A percentile compares a stretch with the other conserved stretches of the same genome.
phyloP scores from a whole-genome alignment of 2,888 invertebrate species.

The Cataglyphis rosenhaueri region DNA sequence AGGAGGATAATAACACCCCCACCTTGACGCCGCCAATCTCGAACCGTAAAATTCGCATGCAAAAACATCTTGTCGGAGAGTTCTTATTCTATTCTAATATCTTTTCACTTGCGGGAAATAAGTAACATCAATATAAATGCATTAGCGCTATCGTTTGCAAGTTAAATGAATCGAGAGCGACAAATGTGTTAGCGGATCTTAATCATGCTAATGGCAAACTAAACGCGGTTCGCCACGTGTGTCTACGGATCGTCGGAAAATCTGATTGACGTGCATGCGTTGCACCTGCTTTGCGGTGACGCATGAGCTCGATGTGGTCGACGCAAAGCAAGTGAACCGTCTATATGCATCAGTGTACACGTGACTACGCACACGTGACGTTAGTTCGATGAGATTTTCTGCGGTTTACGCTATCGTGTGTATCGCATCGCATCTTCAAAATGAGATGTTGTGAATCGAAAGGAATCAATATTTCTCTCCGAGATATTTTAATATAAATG shows the following conservation, averaged over 20 bases:
- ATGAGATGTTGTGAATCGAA: slow-evolving; percentile 1
- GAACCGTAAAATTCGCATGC: slow-evolving; percentile 8
- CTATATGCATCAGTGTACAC: slow-evolving; percentile 26
- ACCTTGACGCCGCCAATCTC: slow-evolving; percentile 23
- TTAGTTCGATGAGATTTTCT: slow-evolving; percentile 26
- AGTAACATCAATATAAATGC: not conserved
- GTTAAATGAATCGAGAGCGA: slow-evolving; percentile 24
- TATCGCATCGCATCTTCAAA: not conserved
- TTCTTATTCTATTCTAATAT: not conserved
- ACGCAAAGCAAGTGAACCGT: not conserved
- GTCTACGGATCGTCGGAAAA: slow-evolving; percentile 55
- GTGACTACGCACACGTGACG: slow-evolving; percentile 43
- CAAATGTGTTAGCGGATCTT: slow-evolving; percentile 51
- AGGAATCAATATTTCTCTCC: not conserved
- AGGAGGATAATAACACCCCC: slow-evolving; percentile 9
- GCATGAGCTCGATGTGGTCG: slow-evolving; percentile 35
- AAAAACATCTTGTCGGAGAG: not conserved
- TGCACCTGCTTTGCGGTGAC: slow-evolving; percentile 43
- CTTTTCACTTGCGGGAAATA: not conserved
- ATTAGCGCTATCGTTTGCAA: not conserved
- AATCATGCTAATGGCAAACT: slow-evolving; percentile 68
- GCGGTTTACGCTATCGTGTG: not conserved
- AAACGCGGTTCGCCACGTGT: slow-evolving; percentile 60
- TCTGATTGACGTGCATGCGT: slow-evolving; percentile 60
- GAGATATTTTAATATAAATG: not conserved